Conservation (phyloP, 2,888 invertebrate genomes). For the Amblyjoppa fuscipennis region DNA sequence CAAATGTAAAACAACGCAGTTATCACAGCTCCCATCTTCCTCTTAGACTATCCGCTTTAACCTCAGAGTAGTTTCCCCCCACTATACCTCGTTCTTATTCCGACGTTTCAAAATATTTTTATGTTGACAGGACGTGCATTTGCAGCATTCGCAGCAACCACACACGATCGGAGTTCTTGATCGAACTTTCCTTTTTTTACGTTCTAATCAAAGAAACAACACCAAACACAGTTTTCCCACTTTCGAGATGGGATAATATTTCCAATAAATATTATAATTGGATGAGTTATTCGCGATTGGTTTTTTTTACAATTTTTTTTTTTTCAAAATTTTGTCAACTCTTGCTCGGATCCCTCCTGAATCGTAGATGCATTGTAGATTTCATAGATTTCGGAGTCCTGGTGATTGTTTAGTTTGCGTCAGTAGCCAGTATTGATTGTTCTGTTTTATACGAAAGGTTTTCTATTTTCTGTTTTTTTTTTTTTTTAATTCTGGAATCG, state of each 20-base stretch:
- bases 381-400: conserved; percentile 1
- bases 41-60: conserved; percentile 32
- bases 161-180: conserved; percentile 32
- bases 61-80: conserved; percentile 2
- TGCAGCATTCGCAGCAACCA: conserved; percentile 30
- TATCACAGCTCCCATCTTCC: conserved; percentile 24
- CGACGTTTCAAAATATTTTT: conserved; percentile 57
- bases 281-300: background rate
- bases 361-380: background rate
- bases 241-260: background rate
- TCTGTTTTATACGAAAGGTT: background rate
- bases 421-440: conserved; percentile 2
- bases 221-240: conserved; percentile 47
- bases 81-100: conserved; percentile 32
- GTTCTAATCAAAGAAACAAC: conserved; percentile 65
- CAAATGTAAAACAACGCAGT: conserved; percentile 40
- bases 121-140: conserved; percentile 64
- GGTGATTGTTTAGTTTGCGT: conserved; percentile 13
- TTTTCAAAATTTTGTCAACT: conserved; percentile 24
- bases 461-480: background rate
- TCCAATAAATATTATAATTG: conserved; percentile 11
- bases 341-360: background rate
- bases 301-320: conserved; percentile 4
- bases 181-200: conserved; percentile 11
- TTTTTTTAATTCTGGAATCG: background rate